A percentile compares a stretch with the other conserved stretches of the same genome.
Evolutionary conservation across 2,113 vertebrate species (phyloP).

Genomic region (Bostrychus sinensis): DNA sequence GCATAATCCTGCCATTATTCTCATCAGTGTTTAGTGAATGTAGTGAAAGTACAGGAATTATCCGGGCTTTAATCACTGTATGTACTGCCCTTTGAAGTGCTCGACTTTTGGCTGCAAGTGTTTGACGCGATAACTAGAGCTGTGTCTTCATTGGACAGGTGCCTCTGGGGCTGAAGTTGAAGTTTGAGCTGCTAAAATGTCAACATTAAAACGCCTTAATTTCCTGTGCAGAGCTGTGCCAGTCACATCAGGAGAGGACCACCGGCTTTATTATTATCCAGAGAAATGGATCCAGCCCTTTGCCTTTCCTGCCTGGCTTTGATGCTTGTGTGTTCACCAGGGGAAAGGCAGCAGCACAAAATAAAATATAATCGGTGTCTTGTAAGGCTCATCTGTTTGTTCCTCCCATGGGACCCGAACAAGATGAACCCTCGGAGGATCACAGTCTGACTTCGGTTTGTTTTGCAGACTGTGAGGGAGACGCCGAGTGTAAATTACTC

Average conservation of each 20-base stretch:
- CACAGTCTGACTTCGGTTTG: slow-evolving; percentile 39
- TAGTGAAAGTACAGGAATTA: slow-evolving; percentile 10
- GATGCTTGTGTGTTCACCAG: slow-evolving; percentile 30
- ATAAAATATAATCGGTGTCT: slow-evolving; percentile 17
- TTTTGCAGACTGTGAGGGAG: slow-evolving; percentile 37
- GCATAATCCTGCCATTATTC: slow-evolving; percentile 29
- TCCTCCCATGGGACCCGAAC: slow-evolving; percentile 51
- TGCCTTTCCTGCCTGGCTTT: slow-evolving; percentile 24
- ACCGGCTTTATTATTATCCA: slow-evolving; percentile 31
- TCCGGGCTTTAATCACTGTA: slow-evolving; percentile 38
- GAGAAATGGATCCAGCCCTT: slow-evolving; percentile 19
- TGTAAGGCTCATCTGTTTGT: slow-evolving; percentile 47
- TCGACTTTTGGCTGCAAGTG: slow-evolving; percentile 27
- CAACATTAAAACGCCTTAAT: slow-evolving; percentile 23
- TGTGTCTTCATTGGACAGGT: slow-evolving; percentile 25
- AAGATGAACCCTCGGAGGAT: slow-evolving; percentile 28
- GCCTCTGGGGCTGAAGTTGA: slow-evolving; percentile 22
- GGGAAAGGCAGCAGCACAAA: slow-evolving; percentile 4
- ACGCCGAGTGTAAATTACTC: neutral
- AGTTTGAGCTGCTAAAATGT: slow-evolving; percentile 35
- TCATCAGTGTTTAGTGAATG: slow-evolving; percentile 29
- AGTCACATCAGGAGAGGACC: slow-evolving; percentile 33
- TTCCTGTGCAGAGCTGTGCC: slow-evolving; percentile 23
- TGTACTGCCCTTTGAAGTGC: slow-evolving; percentile 44
- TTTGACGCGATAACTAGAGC: slow-evolving; percentile 49